Conservation (phyloP, 2,113 vertebrate species). For the Eulemur macaco region DNA sequence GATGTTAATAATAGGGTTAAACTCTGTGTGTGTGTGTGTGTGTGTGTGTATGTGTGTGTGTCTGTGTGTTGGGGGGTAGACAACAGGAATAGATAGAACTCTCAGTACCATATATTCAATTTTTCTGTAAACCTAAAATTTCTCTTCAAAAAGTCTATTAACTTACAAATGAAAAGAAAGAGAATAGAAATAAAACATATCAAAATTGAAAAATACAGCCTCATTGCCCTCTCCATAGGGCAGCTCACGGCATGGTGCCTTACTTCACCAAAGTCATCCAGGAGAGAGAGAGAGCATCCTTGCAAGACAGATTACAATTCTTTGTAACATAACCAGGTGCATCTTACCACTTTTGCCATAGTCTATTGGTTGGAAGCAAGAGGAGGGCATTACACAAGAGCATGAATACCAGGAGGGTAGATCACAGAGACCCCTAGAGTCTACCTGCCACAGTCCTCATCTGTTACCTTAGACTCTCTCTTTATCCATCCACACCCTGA, state of each 20-base stretch:
- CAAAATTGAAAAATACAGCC: not conserved
- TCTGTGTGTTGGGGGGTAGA: not conserved
- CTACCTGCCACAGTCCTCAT: not conserved
- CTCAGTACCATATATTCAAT: not conserved
- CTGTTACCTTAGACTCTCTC: not conserved
- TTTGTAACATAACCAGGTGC: not conserved
- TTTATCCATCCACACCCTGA: not conserved
- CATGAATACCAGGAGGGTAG: not conserved
- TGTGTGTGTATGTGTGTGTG: too few relatives aligned
- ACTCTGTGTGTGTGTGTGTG: too few relatives aligned
- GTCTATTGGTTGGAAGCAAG: not conserved
- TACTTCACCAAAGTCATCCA: not conserved
- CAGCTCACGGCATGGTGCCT: not conserved
- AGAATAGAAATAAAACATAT: not conserved
- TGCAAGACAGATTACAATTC: not conserved
- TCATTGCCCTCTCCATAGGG: not conserved
- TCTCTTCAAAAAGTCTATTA: not conserved
- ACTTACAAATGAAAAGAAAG: not conserved
- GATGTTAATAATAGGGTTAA: not conserved
- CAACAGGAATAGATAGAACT: not conserved
- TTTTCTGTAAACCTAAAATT: not conserved
- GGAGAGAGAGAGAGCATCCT: not conserved
- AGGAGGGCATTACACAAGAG: not conserved
- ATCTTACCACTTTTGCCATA: not conserved
- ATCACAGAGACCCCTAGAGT: not conserved